Percentiles rank a stretch among this genome's conserved stretches.
These are phyloP conservation scores for Talpa occidentalis DNA, from an alignment of 2,113 vertebrate genomes.

Conservation along the genomic window DNA sequence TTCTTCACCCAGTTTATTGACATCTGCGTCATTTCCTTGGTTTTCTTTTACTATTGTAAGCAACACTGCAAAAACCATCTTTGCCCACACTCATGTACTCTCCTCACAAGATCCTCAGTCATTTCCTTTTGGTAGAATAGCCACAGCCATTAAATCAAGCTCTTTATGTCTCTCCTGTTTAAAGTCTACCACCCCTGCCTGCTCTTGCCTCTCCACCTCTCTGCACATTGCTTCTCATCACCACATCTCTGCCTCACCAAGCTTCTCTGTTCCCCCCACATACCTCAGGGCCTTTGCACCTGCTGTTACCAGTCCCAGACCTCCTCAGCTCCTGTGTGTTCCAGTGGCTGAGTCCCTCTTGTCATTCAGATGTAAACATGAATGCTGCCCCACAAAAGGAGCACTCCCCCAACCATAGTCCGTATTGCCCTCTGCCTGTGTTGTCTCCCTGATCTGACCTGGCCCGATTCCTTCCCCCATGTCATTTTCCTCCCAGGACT, in stretches of 20 bases:
- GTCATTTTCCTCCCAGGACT: neutral
- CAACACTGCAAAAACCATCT: neutral
- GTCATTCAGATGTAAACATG: neutral
- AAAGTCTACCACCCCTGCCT: accelerated
- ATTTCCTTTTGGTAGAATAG: neutral
- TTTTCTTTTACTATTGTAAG: neutral
- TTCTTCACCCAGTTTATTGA: too few species aligned
- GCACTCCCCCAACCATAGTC: neutral
- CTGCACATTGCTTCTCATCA: accelerated
- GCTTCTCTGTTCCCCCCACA: neutral
- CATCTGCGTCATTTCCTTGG: neutral
- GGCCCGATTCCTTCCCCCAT: too few species aligned
- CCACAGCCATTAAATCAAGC: accelerated
- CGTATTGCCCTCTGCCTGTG: accelerated
- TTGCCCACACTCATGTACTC: neutral
- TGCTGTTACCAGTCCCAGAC: too few species aligned
- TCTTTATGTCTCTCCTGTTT: neutral
- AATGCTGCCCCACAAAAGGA: neutral
- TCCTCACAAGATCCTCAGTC: neutral
- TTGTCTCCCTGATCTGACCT: too few species aligned
- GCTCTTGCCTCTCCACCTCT: accelerated
- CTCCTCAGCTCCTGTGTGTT: neutral
- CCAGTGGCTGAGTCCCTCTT: too few species aligned
- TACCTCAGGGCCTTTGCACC: neutral
- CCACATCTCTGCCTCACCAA: too few species aligned